A percentile compares a stretch with the other conserved stretches of the same genome.
phyloP scores from a whole-genome alignment of 2,888 invertebrate species.

The Toxonevra muliebris region DNA sequence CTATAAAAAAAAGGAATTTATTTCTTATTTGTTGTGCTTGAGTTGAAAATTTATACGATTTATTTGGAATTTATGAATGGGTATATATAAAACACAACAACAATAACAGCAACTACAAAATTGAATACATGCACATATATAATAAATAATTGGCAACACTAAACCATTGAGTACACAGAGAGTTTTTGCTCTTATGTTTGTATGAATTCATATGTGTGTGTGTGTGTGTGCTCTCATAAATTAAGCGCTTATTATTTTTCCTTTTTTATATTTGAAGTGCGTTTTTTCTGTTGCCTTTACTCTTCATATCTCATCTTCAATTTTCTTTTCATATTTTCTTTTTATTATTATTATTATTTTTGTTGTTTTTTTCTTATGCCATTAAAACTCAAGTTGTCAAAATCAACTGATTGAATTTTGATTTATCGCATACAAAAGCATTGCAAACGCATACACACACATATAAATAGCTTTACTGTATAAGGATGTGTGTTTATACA shows the following conservation, averaged over 20 bases:
- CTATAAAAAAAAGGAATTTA: too few species aligned
- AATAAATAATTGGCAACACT: background rate
- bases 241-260: conserved; percentile 17
- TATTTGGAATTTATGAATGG: too few species aligned
- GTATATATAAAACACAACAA: too few species aligned
- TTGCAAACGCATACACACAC: background rate
- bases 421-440: conserved; percentile 17
- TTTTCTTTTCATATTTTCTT: background rate
- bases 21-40: too few species aligned
- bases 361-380: background rate
- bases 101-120: too few species aligned
- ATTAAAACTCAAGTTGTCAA: conserved; percentile 16
- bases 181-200: background rate
- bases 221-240: conserved; percentile 9
- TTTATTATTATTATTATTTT: background rate
- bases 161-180: background rate
- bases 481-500: background rate
- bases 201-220: background rate
- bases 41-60: too few species aligned
- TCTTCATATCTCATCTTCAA: background rate
- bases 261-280: background rate
- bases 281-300: conserved; percentile 11
- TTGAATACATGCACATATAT: too few species aligned
- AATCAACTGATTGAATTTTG: conserved; percentile 32
- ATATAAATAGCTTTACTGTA: background rate